Percentiles rank a stretch among this genome's conserved stretches.
Evolutionary conservation across 2,888 invertebrate species (phyloP).

Genomic region (Drosophila macrospina): DNA sequence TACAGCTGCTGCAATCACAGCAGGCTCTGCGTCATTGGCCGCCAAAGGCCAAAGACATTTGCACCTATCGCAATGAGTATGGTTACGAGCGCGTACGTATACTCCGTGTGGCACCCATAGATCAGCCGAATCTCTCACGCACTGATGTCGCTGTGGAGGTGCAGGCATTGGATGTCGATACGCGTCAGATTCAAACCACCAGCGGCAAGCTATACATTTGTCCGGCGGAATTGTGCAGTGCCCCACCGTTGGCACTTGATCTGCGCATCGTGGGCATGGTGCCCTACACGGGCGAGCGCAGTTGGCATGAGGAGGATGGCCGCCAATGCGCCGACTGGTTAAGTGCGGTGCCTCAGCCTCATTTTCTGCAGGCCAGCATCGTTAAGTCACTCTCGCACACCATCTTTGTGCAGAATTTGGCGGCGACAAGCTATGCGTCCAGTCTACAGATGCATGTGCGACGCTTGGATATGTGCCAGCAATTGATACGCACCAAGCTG

Average conservation of each 20-base stretch:
- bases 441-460: slow-evolving; percentile 33
- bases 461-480: slow-evolving; percentile 23
- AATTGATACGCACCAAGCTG: slow-evolving; percentile 21
- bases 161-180: slow-evolving; percentile 62
- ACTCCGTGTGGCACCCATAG: slow-evolving; percentile 47
- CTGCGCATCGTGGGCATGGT: slow-evolving; percentile 58
- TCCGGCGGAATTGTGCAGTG: slow-evolving; percentile 26
- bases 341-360: slow-evolving; percentile 6
- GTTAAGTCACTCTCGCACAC: slow-evolving; percentile 48
- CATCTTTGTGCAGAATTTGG: slow-evolving; percentile 43
- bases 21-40: slow-evolving; percentile 56
- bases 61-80: slow-evolving; percentile 27
- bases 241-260: slow-evolving; percentile 46
- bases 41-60: slow-evolving; percentile 40
- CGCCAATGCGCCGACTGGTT: slow-evolving; percentile 31
- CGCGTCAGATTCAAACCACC: slow-evolving; percentile 44
- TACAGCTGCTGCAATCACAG: slow-evolving; percentile 20
- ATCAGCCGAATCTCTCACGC: slow-evolving; percentile 33
- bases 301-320: slow-evolving; percentile 44
- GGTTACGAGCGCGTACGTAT: slow-evolving; percentile 58
- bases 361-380: slow-evolving; percentile 62
- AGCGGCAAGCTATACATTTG: slow-evolving; percentile 50
- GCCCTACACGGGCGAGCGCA: slow-evolving; percentile 52
- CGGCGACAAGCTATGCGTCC: slow-evolving; percentile 38
- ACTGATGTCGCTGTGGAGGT: slow-evolving; percentile 48